phyloP scores from a whole-genome alignment of 2,888 invertebrate genomes.

The Malthinus flaveolus region DNA sequence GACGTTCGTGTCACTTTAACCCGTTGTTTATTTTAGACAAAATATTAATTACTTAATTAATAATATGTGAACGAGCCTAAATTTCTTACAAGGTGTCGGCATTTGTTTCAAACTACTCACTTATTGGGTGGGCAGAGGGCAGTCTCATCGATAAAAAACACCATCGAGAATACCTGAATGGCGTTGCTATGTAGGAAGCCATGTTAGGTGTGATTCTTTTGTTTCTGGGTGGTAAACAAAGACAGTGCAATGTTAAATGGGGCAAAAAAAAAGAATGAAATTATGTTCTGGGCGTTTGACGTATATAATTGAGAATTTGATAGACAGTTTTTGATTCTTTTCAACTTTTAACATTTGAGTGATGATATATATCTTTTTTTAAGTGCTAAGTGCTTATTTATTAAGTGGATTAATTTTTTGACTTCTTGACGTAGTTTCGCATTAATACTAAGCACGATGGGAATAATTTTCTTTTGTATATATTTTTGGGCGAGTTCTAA shows the following conservation, averaged over 20 bases:
- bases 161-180: constrained; percentile 53
- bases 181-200: constrained; percentile 54
- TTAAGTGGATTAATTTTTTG: not conserved
- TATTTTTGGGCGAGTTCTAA: not conserved
- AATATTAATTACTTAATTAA: constrained; percentile 4
- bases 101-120: constrained; percentile 50
- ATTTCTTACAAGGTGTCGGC: constrained; percentile 49
- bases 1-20: too few relatives aligned
- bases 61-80: constrained; percentile 29
- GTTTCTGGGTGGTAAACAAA: constrained; percentile 54
- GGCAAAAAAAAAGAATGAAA: constrained; percentile 23
- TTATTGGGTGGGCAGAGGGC: constrained; percentile 54
- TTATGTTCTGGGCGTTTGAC: constrained; percentile 41
- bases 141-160: constrained; percentile 49
- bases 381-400: not conserved
- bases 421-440: not conserved
- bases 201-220: constrained; percentile 53
- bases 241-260: constrained; percentile 34
- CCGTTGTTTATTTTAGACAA: too few relatives aligned
- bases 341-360: constrained; percentile 28
- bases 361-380: constrained; percentile 12
- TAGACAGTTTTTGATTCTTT: constrained; percentile 39
- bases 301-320: constrained; percentile 48
- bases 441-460: not conserved
- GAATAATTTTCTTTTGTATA: not conserved